A percentile compares a stretch with the other conserved stretches of the same genome.
These are phyloP conservation scores for Ciona savignyi DNA, from an alignment of 23 tunicate species.

Conservation along the genomic window DNA sequence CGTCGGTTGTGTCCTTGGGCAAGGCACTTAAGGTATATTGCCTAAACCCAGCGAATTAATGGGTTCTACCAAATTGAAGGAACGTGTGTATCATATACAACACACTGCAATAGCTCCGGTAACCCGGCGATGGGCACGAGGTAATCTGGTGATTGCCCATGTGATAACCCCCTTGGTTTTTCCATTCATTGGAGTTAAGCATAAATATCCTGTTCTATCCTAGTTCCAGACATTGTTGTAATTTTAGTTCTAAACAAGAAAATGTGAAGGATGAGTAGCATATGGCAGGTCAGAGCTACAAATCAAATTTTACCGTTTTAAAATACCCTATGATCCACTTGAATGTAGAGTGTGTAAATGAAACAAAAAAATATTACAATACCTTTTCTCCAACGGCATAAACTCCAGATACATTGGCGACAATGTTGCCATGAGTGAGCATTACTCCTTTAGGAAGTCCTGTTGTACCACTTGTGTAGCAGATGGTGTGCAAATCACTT, in stretches of 20 bases:
- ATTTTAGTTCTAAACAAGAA: no score
- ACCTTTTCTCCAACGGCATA: slow-evolving; percentile 27
- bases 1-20: no score
- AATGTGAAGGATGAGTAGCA: no score
- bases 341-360: not conserved
- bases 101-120: no score
- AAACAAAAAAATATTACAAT: not conserved
- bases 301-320: not conserved
- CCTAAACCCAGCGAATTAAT: no score
- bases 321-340: not conserved
- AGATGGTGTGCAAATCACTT: slow-evolving; percentile 67
- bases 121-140: no score
- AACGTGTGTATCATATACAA: not conserved
- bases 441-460: slow-evolving; percentile 81
- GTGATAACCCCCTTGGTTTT: no score
- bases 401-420: slow-evolving; percentile 33
- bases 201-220: no score
- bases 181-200: no score
- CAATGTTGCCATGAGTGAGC: slow-evolving; percentile 50
- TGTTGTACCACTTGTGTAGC: slow-evolving; percentile 91
- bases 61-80: not conserved
- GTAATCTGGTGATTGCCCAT: no score
- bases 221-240: no score
- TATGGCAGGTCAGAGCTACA: not conserved
- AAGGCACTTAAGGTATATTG: no score